These are phyloP conservation scores for Odocoileus virginianus DNA, from an alignment of 2,113 vertebrate species.

Conservation along the genomic window DNA sequence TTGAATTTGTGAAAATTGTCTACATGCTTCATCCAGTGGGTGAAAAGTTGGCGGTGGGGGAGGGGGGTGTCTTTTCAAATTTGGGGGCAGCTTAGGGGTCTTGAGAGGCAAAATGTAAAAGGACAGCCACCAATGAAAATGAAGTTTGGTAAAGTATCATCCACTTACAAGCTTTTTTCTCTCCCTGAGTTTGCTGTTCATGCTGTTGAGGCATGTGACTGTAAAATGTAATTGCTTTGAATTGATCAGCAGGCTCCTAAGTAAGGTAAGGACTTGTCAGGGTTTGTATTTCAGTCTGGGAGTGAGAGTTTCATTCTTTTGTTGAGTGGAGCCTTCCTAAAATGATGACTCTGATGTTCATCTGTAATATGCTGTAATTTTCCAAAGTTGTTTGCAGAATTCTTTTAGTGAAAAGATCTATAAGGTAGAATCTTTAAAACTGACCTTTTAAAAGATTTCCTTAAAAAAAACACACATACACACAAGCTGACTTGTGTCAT, in stretches of 20 bases:
- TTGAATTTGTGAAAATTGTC: not conserved
- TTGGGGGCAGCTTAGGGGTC: not conserved
- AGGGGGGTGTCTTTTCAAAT: not conserved
- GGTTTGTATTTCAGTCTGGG: constrained; percentile 66
- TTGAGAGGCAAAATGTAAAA: constrained; percentile 15
- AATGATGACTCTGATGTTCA: constrained; percentile 35
- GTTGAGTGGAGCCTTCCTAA: constrained; percentile 59
- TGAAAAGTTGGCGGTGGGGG: fast-evolving
- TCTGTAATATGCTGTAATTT: not conserved
- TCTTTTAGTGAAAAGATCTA: constrained; percentile 10
- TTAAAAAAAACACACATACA: not conserved
- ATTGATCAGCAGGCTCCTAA: not conserved
- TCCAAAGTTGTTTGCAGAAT: not conserved
- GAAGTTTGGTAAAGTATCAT: not conserved
- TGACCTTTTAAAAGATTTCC: not conserved
- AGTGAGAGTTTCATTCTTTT: constrained; percentile 51
- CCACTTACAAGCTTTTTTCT: not conserved
- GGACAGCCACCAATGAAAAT: not conserved
- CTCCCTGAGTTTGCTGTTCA: not conserved
- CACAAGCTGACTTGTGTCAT: not conserved
- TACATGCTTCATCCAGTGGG: not conserved
- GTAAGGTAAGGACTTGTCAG: constrained; percentile 39
- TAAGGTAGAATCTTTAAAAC: constrained; percentile 26
- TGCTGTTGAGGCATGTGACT: not conserved
- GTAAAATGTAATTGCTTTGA: constrained; percentile 28